Evolutionary conservation across 2,113 vertebrate species (phyloP), one percentile per base, ranked within the genome.

Genomic region (Notechis scutatus): DNA sequence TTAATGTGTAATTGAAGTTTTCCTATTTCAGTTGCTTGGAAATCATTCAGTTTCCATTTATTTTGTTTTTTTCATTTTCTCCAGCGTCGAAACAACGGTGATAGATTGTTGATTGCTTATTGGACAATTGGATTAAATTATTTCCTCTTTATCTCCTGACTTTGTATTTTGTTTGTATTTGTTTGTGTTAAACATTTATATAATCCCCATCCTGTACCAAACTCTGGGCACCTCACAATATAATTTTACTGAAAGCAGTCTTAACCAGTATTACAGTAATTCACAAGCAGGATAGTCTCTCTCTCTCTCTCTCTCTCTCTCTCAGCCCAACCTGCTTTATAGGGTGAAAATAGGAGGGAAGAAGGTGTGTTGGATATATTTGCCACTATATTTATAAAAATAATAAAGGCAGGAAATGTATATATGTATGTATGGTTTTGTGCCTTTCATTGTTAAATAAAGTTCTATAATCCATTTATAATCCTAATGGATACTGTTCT

Each of bases 401-500:
- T 34, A n/a, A 69, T 69, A 69, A 34, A 34, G 14, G 64, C 14
- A 69, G 5, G 64, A 69, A 69, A 69, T 69, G 64, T 15, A n/a
- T 69, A 12, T n/a, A 55, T 12, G 14, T 29, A 29, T 64, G 26
- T n/a, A 2, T 64, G 12, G 12, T 39, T 47, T 89, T 4, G 11
- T 81, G 5, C n/a, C 39, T 56, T 91, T 42, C 15, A 34, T 34
- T 81, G 50, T 4, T 0, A 91, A 92, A 50, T 14, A n/a, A 39
- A 39, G 1, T 52, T 95, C 47, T 90, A 86, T 39, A 15, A n/a
- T n/a, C 23, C 26, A 11, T n/a, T 94, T 94, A 90, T 20, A n/a
- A 88, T 69, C 14, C n/a, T 69, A 20, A 5, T 50, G 8, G 85
- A 59, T 90, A 47, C 24, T 18, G 42, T 8, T 59, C 5, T 90